These are phyloP conservation scores for Xylota segnis DNA, from an alignment of 2,888 invertebrate genomes.

Conservation along the genomic window DNA sequence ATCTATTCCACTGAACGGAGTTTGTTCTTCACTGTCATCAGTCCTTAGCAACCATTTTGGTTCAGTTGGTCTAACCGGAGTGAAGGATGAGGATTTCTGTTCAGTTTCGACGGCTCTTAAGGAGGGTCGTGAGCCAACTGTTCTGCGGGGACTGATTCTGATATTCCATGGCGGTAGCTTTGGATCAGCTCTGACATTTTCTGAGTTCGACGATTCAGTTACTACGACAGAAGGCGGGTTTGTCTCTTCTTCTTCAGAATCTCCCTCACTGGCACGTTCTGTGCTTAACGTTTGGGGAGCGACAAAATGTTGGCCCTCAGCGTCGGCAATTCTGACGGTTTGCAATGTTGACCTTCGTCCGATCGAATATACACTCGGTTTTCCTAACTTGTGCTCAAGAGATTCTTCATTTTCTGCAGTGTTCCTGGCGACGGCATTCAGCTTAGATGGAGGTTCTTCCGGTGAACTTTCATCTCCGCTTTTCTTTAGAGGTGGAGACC, in stretches of 20 bases:
- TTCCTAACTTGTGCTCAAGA: too few species aligned
- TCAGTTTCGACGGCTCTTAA: constrained; percentile 1
- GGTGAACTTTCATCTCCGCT: not conserved
- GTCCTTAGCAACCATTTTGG: not conserved
- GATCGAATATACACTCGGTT: not conserved
- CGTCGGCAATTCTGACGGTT: not conserved
- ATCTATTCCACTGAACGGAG: not conserved
- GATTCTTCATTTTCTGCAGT: not conserved
- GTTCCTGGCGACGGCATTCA: not conserved
- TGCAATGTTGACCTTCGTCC: not conserved
- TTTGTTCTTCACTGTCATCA: not conserved
- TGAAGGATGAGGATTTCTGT: not conserved
- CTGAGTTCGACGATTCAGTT: not conserved
- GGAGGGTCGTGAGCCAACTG: not conserved
- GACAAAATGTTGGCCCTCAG: not conserved
- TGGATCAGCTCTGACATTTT: not conserved
- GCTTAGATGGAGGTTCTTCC: constrained; percentile 1
- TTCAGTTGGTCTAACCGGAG: not conserved
- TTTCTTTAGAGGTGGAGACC: not conserved
- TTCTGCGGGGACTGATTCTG: constrained; percentile 1
- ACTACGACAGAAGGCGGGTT: not conserved
- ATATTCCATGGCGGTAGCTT: not conserved
- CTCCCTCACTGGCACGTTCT: too few species aligned
- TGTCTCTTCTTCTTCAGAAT: not conserved
- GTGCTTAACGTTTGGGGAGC: too few species aligned